Percentiles rank a stretch among this genome's conserved stretches.
These are phyloP conservation scores for Acanthosoma haemorrhoidale DNA, from an alignment of 2,888 invertebrate species.

Conservation along the genomic window DNA sequence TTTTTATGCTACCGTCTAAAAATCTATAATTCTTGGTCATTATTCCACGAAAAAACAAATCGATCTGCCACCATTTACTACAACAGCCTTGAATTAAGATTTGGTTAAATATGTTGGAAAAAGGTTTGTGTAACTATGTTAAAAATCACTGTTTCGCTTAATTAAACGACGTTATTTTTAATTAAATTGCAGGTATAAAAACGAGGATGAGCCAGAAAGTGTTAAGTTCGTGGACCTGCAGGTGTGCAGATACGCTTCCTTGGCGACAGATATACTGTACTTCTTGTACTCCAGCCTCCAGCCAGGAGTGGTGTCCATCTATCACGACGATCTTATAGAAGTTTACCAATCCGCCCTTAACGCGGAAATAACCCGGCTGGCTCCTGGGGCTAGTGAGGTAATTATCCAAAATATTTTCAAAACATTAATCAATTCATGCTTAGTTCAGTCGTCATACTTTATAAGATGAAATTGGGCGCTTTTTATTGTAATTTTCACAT, in stretches of 20 bases:
- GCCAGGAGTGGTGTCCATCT: conserved; percentile 37
- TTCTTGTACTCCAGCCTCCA: conserved; percentile 41
- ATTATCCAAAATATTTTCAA: background rate
- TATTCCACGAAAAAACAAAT: no score
- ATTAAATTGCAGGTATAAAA: conserved; percentile 35
- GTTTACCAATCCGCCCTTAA: conserved; percentile 41
- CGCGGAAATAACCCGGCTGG: conserved; percentile 34
- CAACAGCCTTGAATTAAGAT: no score
- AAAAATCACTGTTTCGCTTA: no score
- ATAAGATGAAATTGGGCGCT: no score
- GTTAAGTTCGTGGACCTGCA: conserved; percentile 41
- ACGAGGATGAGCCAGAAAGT: conserved; percentile 28
- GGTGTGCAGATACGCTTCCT: conserved; percentile 41
- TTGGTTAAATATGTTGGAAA: no score
- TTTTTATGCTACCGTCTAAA: no score
- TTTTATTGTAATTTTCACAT: no score
- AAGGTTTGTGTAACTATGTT: no score
- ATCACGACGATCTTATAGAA: conserved; percentile 41
- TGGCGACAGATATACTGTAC: conserved; percentile 41
- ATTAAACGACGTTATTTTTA: background rate
- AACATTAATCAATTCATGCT: no score
- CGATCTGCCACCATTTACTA: no score
- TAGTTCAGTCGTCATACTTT: no score
- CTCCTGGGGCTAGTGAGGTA: conserved; percentile 35
- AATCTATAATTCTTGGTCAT: no score